phyloP scores from a whole-genome alignment of 2,113 vertebrate species.

The Phalacrocorax brasilianus region DNA sequence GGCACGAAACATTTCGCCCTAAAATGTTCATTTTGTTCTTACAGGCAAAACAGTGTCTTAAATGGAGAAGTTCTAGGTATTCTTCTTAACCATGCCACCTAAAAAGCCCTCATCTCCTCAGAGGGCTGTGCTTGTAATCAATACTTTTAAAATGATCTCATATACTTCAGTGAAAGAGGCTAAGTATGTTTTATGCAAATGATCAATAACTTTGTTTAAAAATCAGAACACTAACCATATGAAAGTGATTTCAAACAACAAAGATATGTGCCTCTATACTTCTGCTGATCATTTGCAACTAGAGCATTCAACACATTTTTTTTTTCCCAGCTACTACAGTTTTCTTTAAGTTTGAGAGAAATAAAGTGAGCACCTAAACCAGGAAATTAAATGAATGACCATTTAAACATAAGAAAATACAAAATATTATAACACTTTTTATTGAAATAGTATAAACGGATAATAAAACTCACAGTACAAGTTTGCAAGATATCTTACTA shows the following conservation, averaged over 20 bases:
- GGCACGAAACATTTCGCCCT: background rate
- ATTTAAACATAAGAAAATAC: background rate
- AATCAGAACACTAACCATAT: background rate
- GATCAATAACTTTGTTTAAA: background rate
- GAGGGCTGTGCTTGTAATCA: background rate
- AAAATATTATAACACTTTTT: background rate
- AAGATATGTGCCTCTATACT: background rate
- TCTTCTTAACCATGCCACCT: background rate
- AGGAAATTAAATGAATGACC: constrained; percentile 6
- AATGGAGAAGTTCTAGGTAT: background rate
- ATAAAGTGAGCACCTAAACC: background rate
- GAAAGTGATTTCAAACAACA: background rate
- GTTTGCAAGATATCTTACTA: background rate
- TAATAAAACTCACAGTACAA: background rate
- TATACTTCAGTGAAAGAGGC: background rate
- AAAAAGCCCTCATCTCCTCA: background rate
- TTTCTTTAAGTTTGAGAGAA: background rate
- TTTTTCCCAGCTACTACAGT: background rate
- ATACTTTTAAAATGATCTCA: background rate
- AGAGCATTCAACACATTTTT: background rate
- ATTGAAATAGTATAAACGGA: background rate
- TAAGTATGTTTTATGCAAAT: background rate
- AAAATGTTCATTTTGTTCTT: background rate
- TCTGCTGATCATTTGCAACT: background rate
- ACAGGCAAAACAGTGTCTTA: background rate